Conservation (phyloP, 2,888 invertebrate species). For the Smittia aterrima region DNA sequence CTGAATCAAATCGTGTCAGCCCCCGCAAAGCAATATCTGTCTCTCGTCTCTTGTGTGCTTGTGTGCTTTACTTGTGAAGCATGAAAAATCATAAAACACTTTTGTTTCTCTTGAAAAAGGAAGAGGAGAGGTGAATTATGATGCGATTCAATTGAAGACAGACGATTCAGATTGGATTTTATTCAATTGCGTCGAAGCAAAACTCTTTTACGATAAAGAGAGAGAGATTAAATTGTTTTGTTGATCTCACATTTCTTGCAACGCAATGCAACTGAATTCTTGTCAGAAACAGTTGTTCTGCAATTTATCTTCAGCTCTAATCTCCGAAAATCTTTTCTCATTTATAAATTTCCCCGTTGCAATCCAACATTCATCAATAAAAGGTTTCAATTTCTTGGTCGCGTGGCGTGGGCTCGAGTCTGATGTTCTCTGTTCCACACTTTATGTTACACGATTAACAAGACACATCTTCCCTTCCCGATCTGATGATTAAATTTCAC, state of each 20-base stretch:
- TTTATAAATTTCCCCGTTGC: no score
- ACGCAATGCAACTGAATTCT: no score
- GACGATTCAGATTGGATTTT: neutral
- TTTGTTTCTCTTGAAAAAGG: neutral
- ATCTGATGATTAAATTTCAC: neutral
- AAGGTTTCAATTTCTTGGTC: conserved; percentile 20
- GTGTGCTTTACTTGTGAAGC: neutral
- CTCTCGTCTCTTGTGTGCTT: neutral
- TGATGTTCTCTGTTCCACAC: neutral
- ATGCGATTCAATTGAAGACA: conserved; percentile 36
- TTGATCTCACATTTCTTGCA: no score
- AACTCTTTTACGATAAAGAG: no score
- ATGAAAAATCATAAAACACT: conserved; percentile 18
- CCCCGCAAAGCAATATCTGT: conserved; percentile 10
- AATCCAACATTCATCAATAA: neutral
- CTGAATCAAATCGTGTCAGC: neutral
- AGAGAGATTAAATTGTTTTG: no score
- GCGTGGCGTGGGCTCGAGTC: conserved; percentile 31
- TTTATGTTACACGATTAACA: conserved; percentile 37
- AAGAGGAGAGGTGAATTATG: conserved; percentile 24
- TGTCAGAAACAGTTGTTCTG: no score
- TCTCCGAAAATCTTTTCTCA: no score
- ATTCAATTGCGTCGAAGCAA: no score
- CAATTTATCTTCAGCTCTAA: no score
- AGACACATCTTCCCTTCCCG: neutral